These are phyloP conservation scores for Xylophagus ater DNA, from an alignment of 2,888 invertebrate genomes.

Conservation along the genomic window DNA sequence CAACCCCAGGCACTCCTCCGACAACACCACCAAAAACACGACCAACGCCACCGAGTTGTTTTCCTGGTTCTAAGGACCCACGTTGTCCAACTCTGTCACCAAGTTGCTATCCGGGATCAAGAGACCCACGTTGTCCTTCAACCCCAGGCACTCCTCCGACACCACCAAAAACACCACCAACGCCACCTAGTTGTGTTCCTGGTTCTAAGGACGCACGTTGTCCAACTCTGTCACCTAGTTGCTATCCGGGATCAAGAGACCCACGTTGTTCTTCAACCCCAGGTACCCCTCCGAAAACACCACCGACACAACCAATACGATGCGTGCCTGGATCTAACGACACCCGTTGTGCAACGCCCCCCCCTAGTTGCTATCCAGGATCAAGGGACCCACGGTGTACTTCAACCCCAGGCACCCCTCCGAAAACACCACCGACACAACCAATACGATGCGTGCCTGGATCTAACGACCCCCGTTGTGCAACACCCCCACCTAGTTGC, in stretches of 20 bases:
- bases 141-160: constrained; percentile 25
- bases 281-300: constrained; percentile 33
- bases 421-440: constrained; percentile 26
- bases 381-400: constrained; percentile 29
- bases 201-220: constrained; percentile 23
- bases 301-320: constrained; percentile 38
- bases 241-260: constrained; percentile 21
- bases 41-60: constrained; percentile 22
- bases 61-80: constrained; percentile 30
- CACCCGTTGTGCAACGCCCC: constrained; percentile 20
- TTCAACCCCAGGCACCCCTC: no score
- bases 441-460: constrained; percentile 18
- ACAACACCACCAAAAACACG: constrained; percentile 14
- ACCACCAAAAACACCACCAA: constrained; percentile 30
- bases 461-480: constrained; percentile 26
- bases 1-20: constrained; percentile 24
- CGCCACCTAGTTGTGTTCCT: constrained; percentile 22
- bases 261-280: constrained; percentile 26
- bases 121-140: constrained; percentile 34
- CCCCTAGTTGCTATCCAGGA: constrained; percentile 39
- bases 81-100: constrained; percentile 28
- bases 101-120: constrained; percentile 27
- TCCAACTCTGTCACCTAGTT: constrained; percentile 27
- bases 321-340: constrained; percentile 24
- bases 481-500: constrained; percentile 22